phyloP scores from a whole-genome alignment of 2,888 invertebrate species.

The Cactoblastis cactorum region DNA sequence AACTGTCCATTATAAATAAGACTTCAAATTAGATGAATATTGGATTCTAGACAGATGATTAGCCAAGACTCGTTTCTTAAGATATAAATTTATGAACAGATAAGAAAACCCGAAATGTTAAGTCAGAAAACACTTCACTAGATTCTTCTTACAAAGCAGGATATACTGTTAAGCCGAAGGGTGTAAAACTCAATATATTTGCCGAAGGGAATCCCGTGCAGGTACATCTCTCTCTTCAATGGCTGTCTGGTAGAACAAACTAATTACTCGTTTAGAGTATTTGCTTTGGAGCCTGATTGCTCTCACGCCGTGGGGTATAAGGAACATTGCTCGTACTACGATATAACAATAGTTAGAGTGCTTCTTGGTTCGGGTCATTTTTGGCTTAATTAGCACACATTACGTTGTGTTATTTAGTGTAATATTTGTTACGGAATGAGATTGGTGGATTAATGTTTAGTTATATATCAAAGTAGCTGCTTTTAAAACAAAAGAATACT shows the following conservation, averaged over 20 bases:
- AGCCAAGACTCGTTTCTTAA: not conserved
- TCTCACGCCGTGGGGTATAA: constrained; percentile 46
- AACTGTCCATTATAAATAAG: not conserved
- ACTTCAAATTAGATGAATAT: not conserved
- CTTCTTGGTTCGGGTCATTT: not conserved
- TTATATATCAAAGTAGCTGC: too few species aligned
- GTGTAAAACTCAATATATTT: constrained; percentile 8
- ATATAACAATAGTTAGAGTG: not conserved
- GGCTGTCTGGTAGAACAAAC: constrained; percentile 54
- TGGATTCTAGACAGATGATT: not conserved
- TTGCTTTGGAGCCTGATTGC: constrained; percentile 61
- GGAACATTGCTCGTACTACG: constrained; percentile 27
- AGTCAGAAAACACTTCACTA: not conserved
- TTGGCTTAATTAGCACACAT: too few species aligned
- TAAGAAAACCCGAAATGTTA: too few species aligned
- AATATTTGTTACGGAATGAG: too few species aligned
- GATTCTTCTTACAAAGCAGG: not conserved
- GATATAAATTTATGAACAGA: not conserved
- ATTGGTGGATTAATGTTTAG: too few species aligned
- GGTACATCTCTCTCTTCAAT: constrained; percentile 32
- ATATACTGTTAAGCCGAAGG: not conserved
- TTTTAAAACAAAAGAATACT: too few species aligned
- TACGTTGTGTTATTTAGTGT: too few species aligned
- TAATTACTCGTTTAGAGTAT: constrained; percentile 70
- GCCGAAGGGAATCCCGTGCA: not conserved